Conservation (phyloP, 2,113 vertebrate species). For the Leucoraja erinaceus region DNA sequence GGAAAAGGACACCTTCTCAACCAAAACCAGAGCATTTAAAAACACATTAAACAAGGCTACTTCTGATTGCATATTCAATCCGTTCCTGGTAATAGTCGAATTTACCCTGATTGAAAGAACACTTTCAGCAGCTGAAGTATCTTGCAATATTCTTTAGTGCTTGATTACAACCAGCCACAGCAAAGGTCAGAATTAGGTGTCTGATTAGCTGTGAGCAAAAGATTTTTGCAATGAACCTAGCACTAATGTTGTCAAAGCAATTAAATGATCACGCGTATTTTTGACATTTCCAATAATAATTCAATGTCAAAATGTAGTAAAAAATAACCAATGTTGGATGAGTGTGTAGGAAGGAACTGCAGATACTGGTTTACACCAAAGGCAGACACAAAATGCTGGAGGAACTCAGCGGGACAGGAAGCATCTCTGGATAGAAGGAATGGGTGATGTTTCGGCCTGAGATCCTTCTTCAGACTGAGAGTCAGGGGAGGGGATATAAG, state of each 20-base stretch:
- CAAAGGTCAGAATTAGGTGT: neutral
- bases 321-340: neutral
- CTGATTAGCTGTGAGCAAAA: neutral
- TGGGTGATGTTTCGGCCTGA: too few species aligned
- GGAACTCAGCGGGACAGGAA: too few species aligned
- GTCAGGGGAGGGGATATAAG: too few species aligned
- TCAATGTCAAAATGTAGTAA: neutral
- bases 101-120: neutral
- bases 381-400: too few species aligned
- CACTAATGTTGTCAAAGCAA: neutral
- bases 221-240: neutral
- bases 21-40: neutral
- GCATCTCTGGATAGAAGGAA: too few species aligned
- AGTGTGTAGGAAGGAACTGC: too few species aligned
- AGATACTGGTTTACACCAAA: too few species aligned
- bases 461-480: too few species aligned
- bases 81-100: neutral
- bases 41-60: neutral
- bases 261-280: neutral
- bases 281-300: neutral
- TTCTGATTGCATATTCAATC: neutral
- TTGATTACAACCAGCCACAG: neutral
- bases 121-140: neutral
- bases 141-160: neutral
- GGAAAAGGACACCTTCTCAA: neutral